phyloP scores from a whole-genome alignment of 2,888 invertebrate genomes.

The Ennomos erosarius region DNA sequence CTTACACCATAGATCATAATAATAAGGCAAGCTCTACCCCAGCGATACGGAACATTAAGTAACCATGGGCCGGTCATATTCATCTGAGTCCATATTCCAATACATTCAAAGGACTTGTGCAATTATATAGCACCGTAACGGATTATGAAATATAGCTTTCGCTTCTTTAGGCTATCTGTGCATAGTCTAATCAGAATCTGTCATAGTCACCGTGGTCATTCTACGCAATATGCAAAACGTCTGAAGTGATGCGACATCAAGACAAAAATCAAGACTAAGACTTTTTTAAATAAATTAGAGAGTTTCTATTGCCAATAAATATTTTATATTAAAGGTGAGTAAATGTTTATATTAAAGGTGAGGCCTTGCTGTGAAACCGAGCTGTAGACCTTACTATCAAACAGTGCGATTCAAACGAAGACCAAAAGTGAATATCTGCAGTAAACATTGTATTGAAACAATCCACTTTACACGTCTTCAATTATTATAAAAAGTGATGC shows the following conservation, averaged over 20 bases:
- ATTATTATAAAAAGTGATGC: too few species aligned
- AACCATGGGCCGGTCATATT: constrained; percentile 29
- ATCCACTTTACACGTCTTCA: too few species aligned
- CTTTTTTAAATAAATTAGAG: too few species aligned
- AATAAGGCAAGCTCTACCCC: too few species aligned
- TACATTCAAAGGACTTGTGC: constrained; percentile 33
- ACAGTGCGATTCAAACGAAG: too few species aligned
- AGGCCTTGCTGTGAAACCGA: too few species aligned
- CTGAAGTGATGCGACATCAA: constrained; percentile 29
- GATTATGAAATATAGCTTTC: constrained; percentile 43
- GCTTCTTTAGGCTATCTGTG: constrained; percentile 46
- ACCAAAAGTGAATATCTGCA: too few species aligned
- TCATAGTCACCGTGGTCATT: constrained; percentile 42
- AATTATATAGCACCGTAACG: constrained; percentile 42
- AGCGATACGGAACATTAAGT: constrained; percentile 9
- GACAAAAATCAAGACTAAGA: constrained; percentile 18
- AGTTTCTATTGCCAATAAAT: too few species aligned
- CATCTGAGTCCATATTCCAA: constrained; percentile 43
- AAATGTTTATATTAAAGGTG: too few species aligned
- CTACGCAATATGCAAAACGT: constrained; percentile 26
- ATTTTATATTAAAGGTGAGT: too few species aligned
- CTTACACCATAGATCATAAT: not conserved
- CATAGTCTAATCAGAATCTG: constrained; percentile 52
- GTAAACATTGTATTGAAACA: too few species aligned
- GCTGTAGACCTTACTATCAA: too few species aligned